phyloP scores from a whole-genome alignment of 2,888 invertebrate species.

The Agriopis leucophaearia region DNA sequence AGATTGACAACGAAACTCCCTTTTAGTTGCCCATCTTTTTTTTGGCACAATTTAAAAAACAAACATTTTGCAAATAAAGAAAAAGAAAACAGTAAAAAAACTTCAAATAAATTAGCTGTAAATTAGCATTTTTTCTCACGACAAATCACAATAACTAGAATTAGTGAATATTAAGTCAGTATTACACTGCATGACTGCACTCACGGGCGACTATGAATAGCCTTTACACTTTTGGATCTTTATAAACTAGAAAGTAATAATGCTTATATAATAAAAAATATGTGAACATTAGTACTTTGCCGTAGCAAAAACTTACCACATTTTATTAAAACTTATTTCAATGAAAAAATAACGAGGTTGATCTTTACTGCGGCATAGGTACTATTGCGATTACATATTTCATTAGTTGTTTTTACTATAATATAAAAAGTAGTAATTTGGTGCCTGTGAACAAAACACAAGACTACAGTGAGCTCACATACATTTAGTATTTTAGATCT shows the following conservation, averaged over 20 bases:
- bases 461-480: constrained; percentile 30
- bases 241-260: constrained; percentile 32
- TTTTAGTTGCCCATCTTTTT: background rate
- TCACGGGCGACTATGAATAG: constrained; percentile 41
- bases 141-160: constrained; percentile 60
- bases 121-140: constrained; percentile 61
- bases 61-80: background rate
- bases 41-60: background rate
- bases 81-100: constrained; percentile 1
- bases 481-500: constrained; percentile 31
- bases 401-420: constrained; percentile 20
- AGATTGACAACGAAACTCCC: too few relatives aligned
- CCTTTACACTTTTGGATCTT: constrained; percentile 37
- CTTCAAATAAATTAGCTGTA: constrained; percentile 58
- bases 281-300: constrained; percentile 13
- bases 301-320: constrained; percentile 1
- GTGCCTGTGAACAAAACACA: constrained; percentile 31
- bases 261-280: constrained; percentile 21
- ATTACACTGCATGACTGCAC: constrained; percentile 59
- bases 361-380: constrained; percentile 5
- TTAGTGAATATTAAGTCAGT: constrained; percentile 54
- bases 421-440: constrained; percentile 21
- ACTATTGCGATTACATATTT: constrained; percentile 11
- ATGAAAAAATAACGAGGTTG: background rate
- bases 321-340: background rate